Evolutionary conservation across 1,140 invertebrate species (phyloP), one percentile per base, ranked within the genome.

Genomic region (Oryzaephilus surinamensis): DNA sequence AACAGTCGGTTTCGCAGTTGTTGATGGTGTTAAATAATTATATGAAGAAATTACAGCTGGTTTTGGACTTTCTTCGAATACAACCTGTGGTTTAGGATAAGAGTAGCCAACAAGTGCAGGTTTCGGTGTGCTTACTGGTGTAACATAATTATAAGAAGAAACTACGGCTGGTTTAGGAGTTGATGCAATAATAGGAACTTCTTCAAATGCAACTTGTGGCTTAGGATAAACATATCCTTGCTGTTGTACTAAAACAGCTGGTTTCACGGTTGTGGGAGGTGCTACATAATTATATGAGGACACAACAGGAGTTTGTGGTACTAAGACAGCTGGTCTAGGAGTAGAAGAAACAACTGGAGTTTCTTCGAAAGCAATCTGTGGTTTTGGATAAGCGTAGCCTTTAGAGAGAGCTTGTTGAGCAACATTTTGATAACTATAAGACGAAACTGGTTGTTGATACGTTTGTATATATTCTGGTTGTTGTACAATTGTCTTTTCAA

Each of bases 41-140:
- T 28, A 37, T 6, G 35, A 26, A 5, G 35, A 37, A 28, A 27
- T 11, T n/a, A 34, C 32, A 34, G 24, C 19, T 60, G 60, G 39
- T n/a, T n/a, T 7, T 36, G 48, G 51, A 34, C 23, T 57, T 51
- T 67, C 59, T n/a, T 38, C 35, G 44, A 67, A 66, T 23, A 54
- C 50, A 14, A 62, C 51, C 23, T 43, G 57, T 8, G 67, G 66
- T 52, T 62, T 64, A 3, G 58, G 50, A 37, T 67, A 67, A 24
- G 55, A 50, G 32, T 69, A 67, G 17, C 64, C 65, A 24, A 33
- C 27, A 12, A 24, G 10, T 32, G 13, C 27, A 20, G 24, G n/a
- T n/a, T n/a, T n/a, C n/a, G n/a, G n/a, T n/a, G n/a, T n/a, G n/a
- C n/a, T n/a, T n/a, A n/a, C n/a, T n/a, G n/a, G n/a, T n/a, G n/a